phyloP scores from a whole-genome alignment of 1,140 invertebrate species.

The Leptonema lineaticorne region DNA sequence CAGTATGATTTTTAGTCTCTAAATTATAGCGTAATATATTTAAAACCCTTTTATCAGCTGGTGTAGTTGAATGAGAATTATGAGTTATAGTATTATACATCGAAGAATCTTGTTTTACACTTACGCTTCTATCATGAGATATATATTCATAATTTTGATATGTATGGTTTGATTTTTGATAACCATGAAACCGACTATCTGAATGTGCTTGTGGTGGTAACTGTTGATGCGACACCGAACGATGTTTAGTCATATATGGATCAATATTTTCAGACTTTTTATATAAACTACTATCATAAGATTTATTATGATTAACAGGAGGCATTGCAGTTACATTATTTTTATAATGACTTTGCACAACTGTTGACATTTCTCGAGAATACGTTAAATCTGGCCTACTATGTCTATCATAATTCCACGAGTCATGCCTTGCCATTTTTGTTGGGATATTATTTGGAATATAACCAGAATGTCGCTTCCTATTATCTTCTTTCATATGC shows the following conservation, averaged over 20 bases:
- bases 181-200: slow-evolving; percentile 39
- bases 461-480: slow-evolving; percentile 49
- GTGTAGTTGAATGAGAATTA: slow-evolving; percentile 44
- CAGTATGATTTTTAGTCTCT: slow-evolving; percentile 64
- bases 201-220: slow-evolving; percentile 37
- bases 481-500: slow-evolving; percentile 48
- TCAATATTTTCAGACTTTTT: slow-evolving; percentile 41
- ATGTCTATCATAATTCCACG: slow-evolving; percentile 50
- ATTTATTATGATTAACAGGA: slow-evolving; percentile 12
- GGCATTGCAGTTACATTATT: slow-evolving; percentile 23
- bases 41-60: slow-evolving; percentile 66
- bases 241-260: slow-evolving; percentile 27
- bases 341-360: slow-evolving; percentile 31
- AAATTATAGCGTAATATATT: slow-evolving; percentile 68
- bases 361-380: slow-evolving; percentile 16
- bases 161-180: slow-evolving; percentile 39
- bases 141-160: slow-evolving; percentile 38
- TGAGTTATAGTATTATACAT: slow-evolving; percentile 19
- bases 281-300: slow-evolving; percentile 26
- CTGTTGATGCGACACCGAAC: slow-evolving; percentile 40
- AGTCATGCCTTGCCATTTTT: slow-evolving; percentile 53
- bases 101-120: slow-evolving; percentile 22
- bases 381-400: slow-evolving; percentile 7
- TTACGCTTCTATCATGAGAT: slow-evolving; percentile 25
- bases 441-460: slow-evolving; percentile 54